A percentile compares a stretch with the other conserved stretches of the same genome.
phyloP scores from a whole-genome alignment of 2,888 invertebrate species.

The Diaprepes abbreviatus region DNA sequence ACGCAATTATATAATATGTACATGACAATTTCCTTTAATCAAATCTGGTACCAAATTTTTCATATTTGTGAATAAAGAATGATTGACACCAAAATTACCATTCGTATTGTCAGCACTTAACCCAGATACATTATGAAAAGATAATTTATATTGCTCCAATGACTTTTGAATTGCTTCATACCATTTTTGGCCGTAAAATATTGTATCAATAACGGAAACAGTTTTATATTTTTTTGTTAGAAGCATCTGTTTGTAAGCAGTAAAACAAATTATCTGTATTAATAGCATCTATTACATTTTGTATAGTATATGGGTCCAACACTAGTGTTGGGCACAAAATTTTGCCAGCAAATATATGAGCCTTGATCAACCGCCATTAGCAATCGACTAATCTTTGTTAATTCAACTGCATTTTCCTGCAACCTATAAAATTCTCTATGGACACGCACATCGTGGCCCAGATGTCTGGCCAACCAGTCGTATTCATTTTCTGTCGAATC shows the following conservation, averaged over 20 bases:
- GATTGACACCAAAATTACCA: constrained; percentile 56
- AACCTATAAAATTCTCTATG: constrained; percentile 55
- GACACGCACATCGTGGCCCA: constrained; percentile 54
- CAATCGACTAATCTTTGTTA: constrained; percentile 55
- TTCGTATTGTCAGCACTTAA: constrained; percentile 60
- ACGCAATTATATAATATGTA: constrained; percentile 51
- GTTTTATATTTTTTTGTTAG: constrained; percentile 54
- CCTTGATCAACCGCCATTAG: constrained; percentile 53
- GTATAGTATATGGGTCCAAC: constrained; percentile 17
- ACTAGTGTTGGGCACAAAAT: no score
- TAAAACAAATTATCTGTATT: constrained; percentile 31
- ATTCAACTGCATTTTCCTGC: constrained; percentile 54
- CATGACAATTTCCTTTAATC: constrained; percentile 52
- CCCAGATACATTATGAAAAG: constrained; percentile 56
- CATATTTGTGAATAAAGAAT: constrained; percentile 51
- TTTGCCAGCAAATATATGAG: no score
- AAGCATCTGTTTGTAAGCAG: constrained; percentile 47
- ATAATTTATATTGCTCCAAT: constrained; percentile 51
- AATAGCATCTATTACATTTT: constrained; percentile 36
- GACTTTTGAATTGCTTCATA: constrained; percentile 51
- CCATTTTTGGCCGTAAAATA: constrained; percentile 49
- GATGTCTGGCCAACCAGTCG: constrained; percentile 55
- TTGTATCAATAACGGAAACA: constrained; percentile 51
- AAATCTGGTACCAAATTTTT: constrained; percentile 44
- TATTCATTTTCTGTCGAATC: constrained; percentile 54